Evolutionary conservation across 2,113 vertebrate genomes (phyloP).

Genomic region (Hemibagrus wyckioides): DNA sequence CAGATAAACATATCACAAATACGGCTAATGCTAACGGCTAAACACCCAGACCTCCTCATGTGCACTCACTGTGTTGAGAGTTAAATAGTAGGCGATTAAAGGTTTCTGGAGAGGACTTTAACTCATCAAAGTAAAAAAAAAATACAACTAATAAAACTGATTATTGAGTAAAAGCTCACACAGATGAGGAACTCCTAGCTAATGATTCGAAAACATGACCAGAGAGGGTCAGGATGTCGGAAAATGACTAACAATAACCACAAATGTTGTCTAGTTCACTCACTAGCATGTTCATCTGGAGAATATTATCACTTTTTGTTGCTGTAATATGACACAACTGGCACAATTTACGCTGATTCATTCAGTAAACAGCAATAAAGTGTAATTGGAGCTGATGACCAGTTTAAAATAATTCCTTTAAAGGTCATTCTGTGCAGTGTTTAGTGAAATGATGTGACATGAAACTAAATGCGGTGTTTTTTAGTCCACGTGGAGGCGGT

Average conservation of each 20-base stretch:
- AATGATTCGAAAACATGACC: too few relatives aligned
- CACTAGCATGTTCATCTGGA: not conserved
- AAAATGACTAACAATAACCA: not conserved
- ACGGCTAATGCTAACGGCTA: too few relatives aligned
- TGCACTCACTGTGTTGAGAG: too few relatives aligned
- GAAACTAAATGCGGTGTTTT: conserved; percentile 15
- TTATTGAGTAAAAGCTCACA: too few relatives aligned
- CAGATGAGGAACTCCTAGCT: too few relatives aligned
- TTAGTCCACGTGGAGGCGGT: not conserved
- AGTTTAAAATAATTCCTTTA: not conserved
- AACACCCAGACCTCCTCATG: too few relatives aligned
- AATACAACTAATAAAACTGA: too few relatives aligned
- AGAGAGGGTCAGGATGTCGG: too few relatives aligned
- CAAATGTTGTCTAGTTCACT: not conserved
- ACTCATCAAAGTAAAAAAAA: too few relatives aligned
- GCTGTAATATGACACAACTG: not conserved
- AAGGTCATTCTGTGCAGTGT: not conserved
- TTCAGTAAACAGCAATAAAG: not conserved
- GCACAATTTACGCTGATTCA: not conserved
- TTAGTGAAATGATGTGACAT: not conserved
- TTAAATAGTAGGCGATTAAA: too few relatives aligned
- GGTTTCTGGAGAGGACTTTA: too few relatives aligned
- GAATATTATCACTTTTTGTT: not conserved
- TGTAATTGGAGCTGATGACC: not conserved
- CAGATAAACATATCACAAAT: too few relatives aligned